phyloP scores from a whole-genome alignment of 2,797 vertebrate genomes.

The Pelochelys cantorii region DNA sequence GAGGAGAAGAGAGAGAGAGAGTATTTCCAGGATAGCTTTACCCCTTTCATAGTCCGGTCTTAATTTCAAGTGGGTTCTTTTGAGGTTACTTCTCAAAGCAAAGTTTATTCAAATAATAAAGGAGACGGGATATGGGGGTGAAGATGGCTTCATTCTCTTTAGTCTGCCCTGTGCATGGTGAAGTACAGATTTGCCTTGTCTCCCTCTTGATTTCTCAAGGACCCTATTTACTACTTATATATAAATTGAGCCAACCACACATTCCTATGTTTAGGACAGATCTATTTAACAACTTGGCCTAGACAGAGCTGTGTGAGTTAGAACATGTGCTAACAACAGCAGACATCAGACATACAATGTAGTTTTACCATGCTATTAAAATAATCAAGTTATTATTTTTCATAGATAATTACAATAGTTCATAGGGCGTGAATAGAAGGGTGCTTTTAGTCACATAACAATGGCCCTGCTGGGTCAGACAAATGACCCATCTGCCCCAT shows the following conservation, averaged over 20 bases:
- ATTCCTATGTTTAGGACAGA: neutral
- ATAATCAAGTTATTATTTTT: neutral
- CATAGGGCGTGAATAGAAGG: neutral
- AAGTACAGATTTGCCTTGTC: neutral
- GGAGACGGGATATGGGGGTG: neutral
- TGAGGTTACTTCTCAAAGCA: neutral
- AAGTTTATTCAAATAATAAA: neutral
- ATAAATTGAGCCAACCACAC: neutral
- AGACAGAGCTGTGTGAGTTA: neutral
- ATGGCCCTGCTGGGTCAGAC: neutral
- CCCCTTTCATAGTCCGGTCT: neutral
- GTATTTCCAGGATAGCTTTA: neutral
- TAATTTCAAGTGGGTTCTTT: neutral
- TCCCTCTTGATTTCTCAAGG: neutral
- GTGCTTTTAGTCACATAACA: neutral
- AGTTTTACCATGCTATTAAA: neutral
- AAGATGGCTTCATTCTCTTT: neutral
- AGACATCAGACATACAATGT: neutral
- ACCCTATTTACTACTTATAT: neutral
- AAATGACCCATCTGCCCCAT: neutral
- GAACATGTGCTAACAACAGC: neutral
- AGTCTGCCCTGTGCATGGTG: neutral
- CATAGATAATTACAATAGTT: neutral
- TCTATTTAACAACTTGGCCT: neutral
- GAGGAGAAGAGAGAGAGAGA: neutral